Percentiles rank a stretch among this genome's conserved stretches.
Evolutionary conservation across 1,140 invertebrate species (phyloP).

Genomic region (Drosophila kohkoa): DNA sequence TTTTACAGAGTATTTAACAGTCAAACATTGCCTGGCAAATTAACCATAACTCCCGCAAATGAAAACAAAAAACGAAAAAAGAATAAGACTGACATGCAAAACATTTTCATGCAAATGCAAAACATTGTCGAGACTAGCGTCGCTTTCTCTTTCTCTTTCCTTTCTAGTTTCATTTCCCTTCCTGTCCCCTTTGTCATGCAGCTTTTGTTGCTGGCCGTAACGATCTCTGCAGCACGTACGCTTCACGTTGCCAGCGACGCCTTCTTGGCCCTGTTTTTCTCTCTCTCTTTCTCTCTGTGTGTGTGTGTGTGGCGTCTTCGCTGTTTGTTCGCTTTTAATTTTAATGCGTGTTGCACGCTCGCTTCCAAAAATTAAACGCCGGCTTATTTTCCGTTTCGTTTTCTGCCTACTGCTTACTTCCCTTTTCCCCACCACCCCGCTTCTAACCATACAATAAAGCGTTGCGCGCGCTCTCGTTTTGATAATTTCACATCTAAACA

Average conservation of each 20-base stretch:
- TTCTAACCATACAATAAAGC: background rate
- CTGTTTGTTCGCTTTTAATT: conserved; percentile 72
- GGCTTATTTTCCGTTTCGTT: conserved; percentile 66
- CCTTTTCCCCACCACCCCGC: background rate
- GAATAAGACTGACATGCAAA: conserved; percentile 55
- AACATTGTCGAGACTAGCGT: conserved; percentile 51
- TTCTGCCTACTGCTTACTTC: background rate
- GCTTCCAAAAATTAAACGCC: conserved; percentile 77
- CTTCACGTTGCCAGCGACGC: conserved; percentile 33
- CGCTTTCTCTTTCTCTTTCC: background rate
- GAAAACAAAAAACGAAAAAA: conserved; percentile 37
- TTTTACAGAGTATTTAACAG: conserved; percentile 1
- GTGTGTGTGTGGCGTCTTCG: conserved; percentile 11
- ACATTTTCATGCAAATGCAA: conserved; percentile 80
- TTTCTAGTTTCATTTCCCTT: background rate
- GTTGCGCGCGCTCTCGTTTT: conserved; percentile 20
- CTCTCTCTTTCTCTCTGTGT: background rate
- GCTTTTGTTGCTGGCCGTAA: conserved; percentile 16
- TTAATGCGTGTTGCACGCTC: conserved; percentile 79
- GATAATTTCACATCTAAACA: conserved; percentile 63
- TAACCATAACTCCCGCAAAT: background rate
- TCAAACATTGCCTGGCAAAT: background rate
- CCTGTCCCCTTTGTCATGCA: background rate
- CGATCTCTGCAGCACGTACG: conserved; percentile 62
- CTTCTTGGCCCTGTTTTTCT: conserved; percentile 7